Percentiles rank a stretch among this genome's conserved stretches.
phyloP scores from a whole-genome alignment of 2,797 vertebrate species.

The Myioborus miniatus region DNA sequence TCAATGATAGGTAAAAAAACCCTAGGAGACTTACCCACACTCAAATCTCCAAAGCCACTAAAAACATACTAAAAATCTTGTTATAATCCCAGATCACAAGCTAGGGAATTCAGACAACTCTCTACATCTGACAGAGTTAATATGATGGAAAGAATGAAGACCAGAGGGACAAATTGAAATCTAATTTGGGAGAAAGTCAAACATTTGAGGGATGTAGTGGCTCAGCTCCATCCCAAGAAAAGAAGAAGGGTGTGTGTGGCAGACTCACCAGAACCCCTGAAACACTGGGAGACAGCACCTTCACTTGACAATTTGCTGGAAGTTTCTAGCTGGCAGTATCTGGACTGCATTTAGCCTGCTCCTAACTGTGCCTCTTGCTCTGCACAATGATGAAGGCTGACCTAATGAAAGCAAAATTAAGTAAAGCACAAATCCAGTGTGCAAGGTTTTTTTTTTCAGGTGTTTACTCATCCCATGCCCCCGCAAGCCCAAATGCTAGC shows the following conservation, averaged over 20 bases:
- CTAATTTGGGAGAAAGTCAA: neutral
- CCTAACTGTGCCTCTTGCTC: neutral
- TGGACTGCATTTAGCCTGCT: neutral
- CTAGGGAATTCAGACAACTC: neutral
- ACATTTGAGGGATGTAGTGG: neutral
- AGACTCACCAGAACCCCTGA: neutral
- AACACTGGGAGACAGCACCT: neutral
- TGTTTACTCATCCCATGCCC: neutral
- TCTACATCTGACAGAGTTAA: neutral
- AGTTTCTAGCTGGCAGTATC: neutral
- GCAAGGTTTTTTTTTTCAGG: neutral
- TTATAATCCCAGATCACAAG: neutral
- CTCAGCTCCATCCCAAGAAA: neutral
- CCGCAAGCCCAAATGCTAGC: neutral
- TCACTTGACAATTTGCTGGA: neutral
- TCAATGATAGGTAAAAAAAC: neutral
- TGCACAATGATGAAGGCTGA: neutral
- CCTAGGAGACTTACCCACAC: neutral
- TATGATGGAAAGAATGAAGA: neutral
- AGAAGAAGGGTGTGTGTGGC: neutral
- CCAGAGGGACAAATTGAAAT: neutral
- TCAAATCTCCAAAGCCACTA: neutral
- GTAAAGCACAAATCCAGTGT: neutral
- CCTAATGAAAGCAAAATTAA: neutral
- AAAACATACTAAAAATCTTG: neutral